Evolutionary conservation across 2,888 invertebrate species (phyloP).

Genomic region (Stramonita haemastoma): DNA sequence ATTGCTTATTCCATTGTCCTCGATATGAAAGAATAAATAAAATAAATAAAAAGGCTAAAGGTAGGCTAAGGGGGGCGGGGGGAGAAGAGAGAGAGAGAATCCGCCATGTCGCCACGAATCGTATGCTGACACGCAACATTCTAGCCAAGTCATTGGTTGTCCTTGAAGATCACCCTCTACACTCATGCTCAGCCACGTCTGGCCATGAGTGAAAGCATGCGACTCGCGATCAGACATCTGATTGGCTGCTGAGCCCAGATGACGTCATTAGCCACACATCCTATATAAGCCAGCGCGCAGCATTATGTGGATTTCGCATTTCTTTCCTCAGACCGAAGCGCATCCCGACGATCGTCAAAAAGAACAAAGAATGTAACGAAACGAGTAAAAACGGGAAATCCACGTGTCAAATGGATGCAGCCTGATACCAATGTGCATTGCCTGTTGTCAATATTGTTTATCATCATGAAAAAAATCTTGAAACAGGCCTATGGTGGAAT

Average conservation of each 20-base stretch:
- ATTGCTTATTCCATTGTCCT: too few relatives aligned
- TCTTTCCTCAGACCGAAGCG: not conserved
- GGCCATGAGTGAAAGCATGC: conserved; percentile 23
- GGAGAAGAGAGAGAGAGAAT: too few relatives aligned
- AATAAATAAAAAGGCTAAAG: too few relatives aligned
- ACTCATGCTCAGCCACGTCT: not conserved
- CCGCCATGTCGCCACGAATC: too few relatives aligned
- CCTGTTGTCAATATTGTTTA: not conserved
- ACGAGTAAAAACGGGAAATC: not conserved
- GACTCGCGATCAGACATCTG: not conserved
- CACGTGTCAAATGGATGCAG: too few relatives aligned
- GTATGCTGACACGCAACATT: not conserved
- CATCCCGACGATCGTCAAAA: not conserved
- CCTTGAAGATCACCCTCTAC: not conserved
- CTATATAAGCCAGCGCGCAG: conserved; percentile 42
- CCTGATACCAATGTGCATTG: not conserved
- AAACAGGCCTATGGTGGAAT: not conserved
- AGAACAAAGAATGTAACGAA: not conserved
- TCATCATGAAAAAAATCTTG: not conserved
- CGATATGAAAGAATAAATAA: too few relatives aligned
- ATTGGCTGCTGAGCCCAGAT: not conserved
- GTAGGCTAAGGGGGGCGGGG: too few relatives aligned
- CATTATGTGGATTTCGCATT: conserved; percentile 47
- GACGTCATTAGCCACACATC: conserved; percentile 24
- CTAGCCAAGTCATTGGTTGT: not conserved